Conservation (phyloP, 2,797 vertebrate species). For the Phrynocephalus vlangalii region DNA sequence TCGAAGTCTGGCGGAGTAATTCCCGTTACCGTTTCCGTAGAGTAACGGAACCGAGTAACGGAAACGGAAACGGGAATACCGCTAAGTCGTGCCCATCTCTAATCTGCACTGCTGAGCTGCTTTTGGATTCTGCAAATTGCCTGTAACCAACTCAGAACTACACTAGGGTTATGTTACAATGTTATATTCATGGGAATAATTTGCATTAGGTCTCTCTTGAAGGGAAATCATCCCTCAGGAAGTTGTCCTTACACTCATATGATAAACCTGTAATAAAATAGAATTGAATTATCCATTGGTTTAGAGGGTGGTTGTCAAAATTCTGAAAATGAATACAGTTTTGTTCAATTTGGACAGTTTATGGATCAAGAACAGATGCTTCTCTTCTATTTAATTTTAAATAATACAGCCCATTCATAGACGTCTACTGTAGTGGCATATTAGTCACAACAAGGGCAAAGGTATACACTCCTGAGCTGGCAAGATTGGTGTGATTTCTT, state of each 20-base stretch:
- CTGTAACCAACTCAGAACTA: not conserved
- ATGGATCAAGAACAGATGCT: accelerated
- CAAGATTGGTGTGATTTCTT: not conserved
- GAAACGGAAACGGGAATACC: too few relatives aligned
- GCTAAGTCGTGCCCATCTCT: too few relatives aligned
- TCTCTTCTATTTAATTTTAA: not conserved
- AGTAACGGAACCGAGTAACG: too few relatives aligned
- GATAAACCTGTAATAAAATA: slow-evolving; percentile 38
- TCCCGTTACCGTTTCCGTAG: too few relatives aligned
- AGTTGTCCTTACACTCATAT: not conserved
- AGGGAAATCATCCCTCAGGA: not conserved
- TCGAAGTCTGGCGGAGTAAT: too few relatives aligned
- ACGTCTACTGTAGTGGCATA: not conserved
- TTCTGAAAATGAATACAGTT: not conserved
- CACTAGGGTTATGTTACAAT: not conserved
- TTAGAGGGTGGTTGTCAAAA: not conserved
- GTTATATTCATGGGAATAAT: not conserved
- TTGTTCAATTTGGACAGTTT: not conserved
- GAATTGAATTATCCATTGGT: not conserved
- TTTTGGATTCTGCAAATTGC: not conserved
- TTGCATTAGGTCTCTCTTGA: slow-evolving; percentile 9
- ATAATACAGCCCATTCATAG: not conserved
- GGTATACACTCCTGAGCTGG: not conserved
- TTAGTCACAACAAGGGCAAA: slow-evolving; percentile 4
- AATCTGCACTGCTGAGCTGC: not conserved